Percentiles rank a stretch among this genome's conserved stretches.
Conservation (phyloP, 2,888 invertebrate genomes). For the Phania funesta region DNA sequence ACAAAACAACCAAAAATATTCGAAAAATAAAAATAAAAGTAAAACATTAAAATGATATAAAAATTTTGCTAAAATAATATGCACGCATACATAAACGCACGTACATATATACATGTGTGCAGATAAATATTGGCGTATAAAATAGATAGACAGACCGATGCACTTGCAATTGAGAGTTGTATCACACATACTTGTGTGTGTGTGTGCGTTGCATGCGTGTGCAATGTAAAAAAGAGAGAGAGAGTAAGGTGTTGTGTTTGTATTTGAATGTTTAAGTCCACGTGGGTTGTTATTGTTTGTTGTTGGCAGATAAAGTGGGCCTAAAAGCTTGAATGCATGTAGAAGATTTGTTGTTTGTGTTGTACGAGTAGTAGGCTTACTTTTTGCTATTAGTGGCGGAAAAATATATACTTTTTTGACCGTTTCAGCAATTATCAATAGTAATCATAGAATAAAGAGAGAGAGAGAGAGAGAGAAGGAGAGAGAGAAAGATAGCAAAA, state of each 20-base stretch:
- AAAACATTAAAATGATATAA: constrained; percentile 69
- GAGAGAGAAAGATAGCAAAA: constrained; percentile 21
- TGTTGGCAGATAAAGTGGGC: constrained; percentile 61
- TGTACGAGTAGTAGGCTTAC: constrained; percentile 53
- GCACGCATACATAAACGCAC: constrained; percentile 48
- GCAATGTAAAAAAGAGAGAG: constrained; percentile 40
- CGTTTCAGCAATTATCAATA: constrained; percentile 57
- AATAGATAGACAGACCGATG: constrained; percentile 44
- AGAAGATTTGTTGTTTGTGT: background rate
- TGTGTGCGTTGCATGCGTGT: constrained; percentile 46
- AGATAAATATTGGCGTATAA: constrained; percentile 32
- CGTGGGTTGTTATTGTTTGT: constrained; percentile 59
- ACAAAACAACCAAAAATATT: constrained; percentile 69
- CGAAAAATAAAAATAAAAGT: constrained; percentile 65
- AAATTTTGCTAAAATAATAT: constrained; percentile 69
- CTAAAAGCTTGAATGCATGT: constrained; percentile 45
- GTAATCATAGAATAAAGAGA: constrained; percentile 43
- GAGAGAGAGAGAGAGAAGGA: constrained; percentile 16
- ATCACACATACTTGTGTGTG: constrained; percentile 3
- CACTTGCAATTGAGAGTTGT: constrained; percentile 19
- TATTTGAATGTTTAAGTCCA: constrained; percentile 42
- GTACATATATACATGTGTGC: constrained; percentile 11
- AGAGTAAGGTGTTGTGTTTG: constrained; percentile 42
- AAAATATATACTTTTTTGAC: constrained; percentile 59
- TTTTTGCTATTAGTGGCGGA: constrained; percentile 63